A percentile compares a stretch with the other conserved stretches of the same genome.
Evolutionary conservation across 2,113 vertebrate species (phyloP).

Genomic region (Crotalus helleri): DNA sequence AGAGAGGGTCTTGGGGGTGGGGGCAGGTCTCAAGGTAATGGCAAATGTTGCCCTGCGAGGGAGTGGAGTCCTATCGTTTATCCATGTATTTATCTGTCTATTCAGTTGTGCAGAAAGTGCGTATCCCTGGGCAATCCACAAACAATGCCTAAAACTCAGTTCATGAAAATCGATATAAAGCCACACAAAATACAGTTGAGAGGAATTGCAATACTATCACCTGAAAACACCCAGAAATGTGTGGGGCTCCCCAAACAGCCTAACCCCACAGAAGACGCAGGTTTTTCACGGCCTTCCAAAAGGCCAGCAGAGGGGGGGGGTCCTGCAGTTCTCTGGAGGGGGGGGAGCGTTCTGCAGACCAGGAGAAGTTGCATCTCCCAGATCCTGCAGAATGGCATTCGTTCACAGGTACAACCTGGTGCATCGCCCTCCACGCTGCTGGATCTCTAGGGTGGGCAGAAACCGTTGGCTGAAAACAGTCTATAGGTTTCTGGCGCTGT

Average conservation of each 20-base stretch:
- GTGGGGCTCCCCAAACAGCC: not conserved
- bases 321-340: not conserved
- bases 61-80: not conserved
- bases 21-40: not conserved
- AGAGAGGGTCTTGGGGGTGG: not conserved
- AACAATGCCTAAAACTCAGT: not conserved
- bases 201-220: not conserved
- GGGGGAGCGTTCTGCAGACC: not conserved
- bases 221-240: not conserved
- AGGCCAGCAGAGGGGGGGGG: not conserved
- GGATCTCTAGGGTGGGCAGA: not conserved
- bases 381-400: not conserved
- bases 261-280: not conserved
- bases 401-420: not conserved
- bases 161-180: not conserved
- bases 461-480: not conserved
- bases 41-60: not conserved
- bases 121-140: not conserved
- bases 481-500: not conserved
- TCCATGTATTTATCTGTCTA: not conserved
- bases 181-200: not conserved
- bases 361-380: not conserved
- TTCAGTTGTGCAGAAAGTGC: not conserved
- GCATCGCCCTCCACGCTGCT: not conserved
- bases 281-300: not conserved